phyloP scores from a whole-genome alignment of 92 coral and sea anemone species.

The Palythoa heliodiscus region DNA sequence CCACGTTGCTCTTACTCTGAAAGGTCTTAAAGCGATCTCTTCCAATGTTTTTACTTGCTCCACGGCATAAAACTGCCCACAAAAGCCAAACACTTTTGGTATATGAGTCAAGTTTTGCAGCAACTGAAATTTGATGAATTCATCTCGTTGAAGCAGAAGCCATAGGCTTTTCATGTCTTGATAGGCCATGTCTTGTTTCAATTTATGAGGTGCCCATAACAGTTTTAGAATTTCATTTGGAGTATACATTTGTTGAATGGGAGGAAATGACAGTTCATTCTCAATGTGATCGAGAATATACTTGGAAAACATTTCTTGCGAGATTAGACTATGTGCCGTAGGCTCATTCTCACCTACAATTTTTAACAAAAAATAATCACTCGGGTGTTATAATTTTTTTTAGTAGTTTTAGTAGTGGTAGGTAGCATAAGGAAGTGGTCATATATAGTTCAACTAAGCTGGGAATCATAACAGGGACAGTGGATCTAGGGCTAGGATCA shows the following conservation, averaged over 20 bases:
- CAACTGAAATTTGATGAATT: constrained; percentile 77
- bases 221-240: constrained; percentile 54
- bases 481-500: too few species aligned
- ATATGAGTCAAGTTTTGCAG: constrained; percentile 76
- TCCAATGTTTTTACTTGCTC: constrained; percentile 74
- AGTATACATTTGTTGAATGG: constrained; percentile 49
- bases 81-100: constrained; percentile 86
- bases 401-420: neutral
- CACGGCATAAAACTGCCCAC: constrained; percentile 86
- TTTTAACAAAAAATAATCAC: neutral
- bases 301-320: constrained; percentile 26
- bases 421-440: too few species aligned
- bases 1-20: constrained; percentile 73
- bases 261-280: constrained; percentile 45
- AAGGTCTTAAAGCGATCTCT: constrained; percentile 46
- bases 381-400: neutral
- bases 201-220: constrained; percentile 72
- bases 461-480: too few species aligned
- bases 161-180: constrained; percentile 84
- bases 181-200: constrained; percentile 46
- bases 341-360: constrained; percentile 32
- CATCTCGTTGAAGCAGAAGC: constrained; percentile 80
- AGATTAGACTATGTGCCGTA: neutral
- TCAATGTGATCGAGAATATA: constrained; percentile 66
- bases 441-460: too few species aligned